Base-by-base conservation (phyloP, 2,113 vertebrate species). In the Pontoporia blainvillei region DNA sequence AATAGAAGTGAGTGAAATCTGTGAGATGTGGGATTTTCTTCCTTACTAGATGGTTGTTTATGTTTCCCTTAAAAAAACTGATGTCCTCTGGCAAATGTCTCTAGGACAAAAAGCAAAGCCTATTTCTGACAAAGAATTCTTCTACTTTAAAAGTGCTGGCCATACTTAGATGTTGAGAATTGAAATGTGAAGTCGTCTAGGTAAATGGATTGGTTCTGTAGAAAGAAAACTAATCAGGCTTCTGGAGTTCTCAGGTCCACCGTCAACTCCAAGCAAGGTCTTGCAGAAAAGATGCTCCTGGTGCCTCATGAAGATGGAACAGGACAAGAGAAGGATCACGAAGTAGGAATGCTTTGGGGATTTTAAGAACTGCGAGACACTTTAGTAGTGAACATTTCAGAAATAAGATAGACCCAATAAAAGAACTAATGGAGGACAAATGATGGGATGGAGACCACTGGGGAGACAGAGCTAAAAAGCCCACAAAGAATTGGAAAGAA, bases 1-100 rank as follows among this genome's bases (percentile, higher is more conserved):
- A 89, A 85, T 5, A 72, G 89, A 83, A 10, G 75, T 49, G 64
- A 86, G 6, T 20, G 54, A 34, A 14, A 96, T 87, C 81, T 54
- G 57, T 59, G 82, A 97, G 46, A 93, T 44, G 61, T 9, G 49
- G 3, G 62, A 4, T 34, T 66, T 31, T 83, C 81, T 76, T 15
- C 57, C 11, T 79, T 95, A 91, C 90, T 85, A 54, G 6, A 87
- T 57, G 23, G 76, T 62, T 57, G 44, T 44, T 91, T 71, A 69
- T 27, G 23, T 93, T 88, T 64, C n/a, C 72, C 81, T 88, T 76
- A 41, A 81, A 86, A 86, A 93, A 91, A 57, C 10, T n/a, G 49
- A 6, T 92, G 54, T 49, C 66, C 64, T 23, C 67, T 39, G 10
- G 72, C 2, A 25, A 79, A 18, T 36, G 10, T 75, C 76, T 93